These are phyloP conservation scores for Geotria australis DNA, from an alignment of 2,797 vertebrate genomes.

Conservation along the genomic window DNA sequence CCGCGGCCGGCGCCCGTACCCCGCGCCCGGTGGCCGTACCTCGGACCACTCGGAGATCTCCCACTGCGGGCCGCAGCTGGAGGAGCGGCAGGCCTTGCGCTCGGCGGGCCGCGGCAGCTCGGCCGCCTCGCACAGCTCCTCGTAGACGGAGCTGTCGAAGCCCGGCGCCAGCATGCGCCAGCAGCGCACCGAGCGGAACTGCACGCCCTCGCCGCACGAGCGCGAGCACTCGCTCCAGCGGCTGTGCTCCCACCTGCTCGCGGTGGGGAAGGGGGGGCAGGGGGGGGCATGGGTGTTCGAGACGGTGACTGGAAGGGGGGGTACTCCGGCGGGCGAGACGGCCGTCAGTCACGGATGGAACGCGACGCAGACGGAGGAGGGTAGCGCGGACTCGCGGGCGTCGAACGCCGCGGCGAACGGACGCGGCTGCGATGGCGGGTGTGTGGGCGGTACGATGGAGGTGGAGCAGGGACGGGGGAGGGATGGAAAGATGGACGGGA, in stretches of 20 bases:
- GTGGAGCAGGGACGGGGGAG: background rate
- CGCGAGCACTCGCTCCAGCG: conserved; percentile 46
- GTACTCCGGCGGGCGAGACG: background rate
- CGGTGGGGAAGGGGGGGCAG: background rate
- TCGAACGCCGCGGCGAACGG: too few species aligned
- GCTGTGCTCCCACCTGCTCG: conserved; percentile 51
- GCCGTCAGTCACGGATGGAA: background rate
- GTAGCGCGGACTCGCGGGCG: background rate
- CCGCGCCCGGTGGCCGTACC: conserved; percentile 12
- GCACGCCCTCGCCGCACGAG: conserved; percentile 36
- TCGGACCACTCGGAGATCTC: conserved; percentile 41
- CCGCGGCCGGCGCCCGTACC: too few species aligned
- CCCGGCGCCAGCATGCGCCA: conserved; percentile 62
- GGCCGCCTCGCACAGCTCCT: conserved; percentile 29
- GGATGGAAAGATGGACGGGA: background rate
- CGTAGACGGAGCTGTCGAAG: conserved; percentile 51
- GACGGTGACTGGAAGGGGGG: background rate
- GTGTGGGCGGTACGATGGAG: background rate
- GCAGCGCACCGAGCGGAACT: conserved; percentile 46
- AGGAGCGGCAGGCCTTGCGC: conserved; percentile 36
- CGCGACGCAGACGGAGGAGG: background rate
- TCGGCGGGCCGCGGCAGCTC: conserved; percentile 36
- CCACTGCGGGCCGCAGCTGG: conserved; percentile 54
- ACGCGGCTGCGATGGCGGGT: too few species aligned
- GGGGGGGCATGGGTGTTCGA: background rate